Evolutionary conservation across 2,113 vertebrate species (phyloP), one percentile per base, ranked within the genome.

Genomic region (Psilopogon haemacephalus): DNA sequence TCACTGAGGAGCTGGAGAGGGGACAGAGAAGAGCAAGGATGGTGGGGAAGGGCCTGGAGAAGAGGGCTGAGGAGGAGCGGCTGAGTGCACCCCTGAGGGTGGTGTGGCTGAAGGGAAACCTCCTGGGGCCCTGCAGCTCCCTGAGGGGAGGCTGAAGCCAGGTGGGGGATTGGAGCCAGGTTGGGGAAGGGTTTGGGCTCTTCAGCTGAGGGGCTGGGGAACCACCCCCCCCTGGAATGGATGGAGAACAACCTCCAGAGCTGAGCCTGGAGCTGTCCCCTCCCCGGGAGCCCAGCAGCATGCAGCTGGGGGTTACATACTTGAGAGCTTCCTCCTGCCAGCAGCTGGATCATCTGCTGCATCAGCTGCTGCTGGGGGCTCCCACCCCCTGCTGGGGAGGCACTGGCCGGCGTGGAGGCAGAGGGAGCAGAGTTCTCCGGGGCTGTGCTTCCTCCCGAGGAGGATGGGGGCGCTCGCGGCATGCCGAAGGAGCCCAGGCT

Each of bases 331-430:
- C 98, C 98, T 91, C 98, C 98, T 16, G 99, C 98, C 95, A 99
- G 97, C 97, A 99, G 98, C 95, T 99, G 99, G 97, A 99, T 98
- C 98, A 99, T 98, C 97, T 99, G 99, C 97, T 99, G 99, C 97
- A 98, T 97, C 71, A 98, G 97, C 86, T 98, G 98, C 97, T 98
- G 98, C 58, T 98, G 98, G 58, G 97, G 91, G 68, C 64, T 97
- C 9, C 95, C 88, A 87, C 95, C 94, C 91, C 97, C 97, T 1
- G 96, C 76, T 70, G 97, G 96, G 93, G 97, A 96, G 92, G 97
- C 93, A 46, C 97, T 93, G 95, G 95, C 96, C 77, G 98, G 98
- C 87, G 97, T 98, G 93, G 98, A 98, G 93, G 98, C 98, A 10
- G 98, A 98, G 96, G 98, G 97, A 95, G 98, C 92, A 63, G 98